These are phyloP conservation scores for Tachysurus vachellii DNA, from an alignment of 2,113 vertebrate genomes.

Conservation along the genomic window DNA sequence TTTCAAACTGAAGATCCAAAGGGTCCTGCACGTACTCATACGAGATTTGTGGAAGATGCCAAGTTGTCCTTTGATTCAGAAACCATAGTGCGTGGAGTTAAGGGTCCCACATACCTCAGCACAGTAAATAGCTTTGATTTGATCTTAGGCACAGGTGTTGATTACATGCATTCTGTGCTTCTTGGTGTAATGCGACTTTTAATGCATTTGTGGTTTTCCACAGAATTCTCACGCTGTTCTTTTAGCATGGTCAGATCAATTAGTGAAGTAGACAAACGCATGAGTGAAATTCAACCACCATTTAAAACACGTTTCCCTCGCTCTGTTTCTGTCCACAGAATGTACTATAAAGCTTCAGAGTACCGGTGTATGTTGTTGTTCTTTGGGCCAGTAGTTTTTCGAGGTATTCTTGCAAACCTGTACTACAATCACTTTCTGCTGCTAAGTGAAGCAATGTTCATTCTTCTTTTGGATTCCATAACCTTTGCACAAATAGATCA, in stretches of 20 bases:
- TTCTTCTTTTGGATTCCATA: not conserved
- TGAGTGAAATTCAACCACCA: constrained; percentile 30
- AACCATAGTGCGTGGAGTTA: constrained; percentile 29
- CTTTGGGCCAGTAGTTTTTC: constrained; percentile 48
- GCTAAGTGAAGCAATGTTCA: not conserved
- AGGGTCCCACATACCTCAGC: not conserved
- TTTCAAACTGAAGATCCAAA: constrained; percentile 42
- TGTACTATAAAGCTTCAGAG: constrained; percentile 47
- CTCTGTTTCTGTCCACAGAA: constrained; percentile 43
- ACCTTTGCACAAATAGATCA: not conserved
- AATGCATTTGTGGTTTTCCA: constrained; percentile 43
- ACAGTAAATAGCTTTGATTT: constrained; percentile 26
- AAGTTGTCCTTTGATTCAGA: constrained; percentile 22
- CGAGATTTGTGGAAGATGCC: not conserved
- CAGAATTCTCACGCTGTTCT: constrained; percentile 2
- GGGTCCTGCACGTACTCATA: not conserved
- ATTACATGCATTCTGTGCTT: constrained; percentile 25
- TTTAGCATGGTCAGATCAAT: constrained; percentile 39
- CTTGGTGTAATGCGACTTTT: constrained; percentile 28
- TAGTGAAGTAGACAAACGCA: constrained; percentile 34
- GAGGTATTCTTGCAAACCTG: constrained; percentile 40
- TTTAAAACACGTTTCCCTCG: constrained; percentile 23
- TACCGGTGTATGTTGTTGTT: constrained; percentile 39
- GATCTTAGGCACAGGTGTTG: not conserved
- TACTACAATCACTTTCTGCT: constrained; percentile 23